Evolutionary conservation across 2,888 invertebrate species (phyloP).

Genomic region (Stratiomys singularior): DNA sequence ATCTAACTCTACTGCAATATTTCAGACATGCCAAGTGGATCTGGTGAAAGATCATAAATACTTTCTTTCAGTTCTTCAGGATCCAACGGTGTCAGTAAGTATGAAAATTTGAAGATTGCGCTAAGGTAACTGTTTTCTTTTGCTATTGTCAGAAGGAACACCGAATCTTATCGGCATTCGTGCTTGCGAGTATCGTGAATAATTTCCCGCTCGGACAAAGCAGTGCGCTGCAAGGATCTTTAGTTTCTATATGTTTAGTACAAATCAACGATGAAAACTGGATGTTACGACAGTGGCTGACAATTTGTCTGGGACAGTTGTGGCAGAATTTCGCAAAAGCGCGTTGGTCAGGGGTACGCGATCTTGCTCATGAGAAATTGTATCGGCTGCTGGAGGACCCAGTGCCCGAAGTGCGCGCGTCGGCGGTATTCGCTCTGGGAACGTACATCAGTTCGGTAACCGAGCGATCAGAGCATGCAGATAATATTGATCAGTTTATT

Average conservation of each 20-base stretch:
- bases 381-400: constrained; percentile 81
- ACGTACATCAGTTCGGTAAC: constrained; percentile 88
- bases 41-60: constrained; percentile 96
- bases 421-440: constrained; percentile 94
- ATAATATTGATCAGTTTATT: constrained; percentile 92
- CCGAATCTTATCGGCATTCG: constrained; percentile 94
- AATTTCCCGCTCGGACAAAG: constrained; percentile 90
- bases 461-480: constrained; percentile 91
- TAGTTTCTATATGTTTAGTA: constrained; percentile 92
- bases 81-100: constrained; percentile 82
- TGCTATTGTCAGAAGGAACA: constrained; percentile 73
- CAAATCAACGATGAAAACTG: constrained; percentile 80
- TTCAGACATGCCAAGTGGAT: constrained; percentile 92
- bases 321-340: constrained; percentile 92
- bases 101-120: background rate
- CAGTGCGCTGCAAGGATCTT: constrained; percentile 87
- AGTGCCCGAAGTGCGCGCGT: constrained; percentile 91
- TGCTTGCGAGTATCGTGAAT: constrained; percentile 92
- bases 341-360: constrained; percentile 94
- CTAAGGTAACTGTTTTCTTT: background rate
- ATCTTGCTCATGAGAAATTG: constrained; percentile 96
- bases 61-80: constrained; percentile 91
- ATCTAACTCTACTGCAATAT: no score
- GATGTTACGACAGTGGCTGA: constrained; percentile 85
- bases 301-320: constrained; percentile 88